Evolutionary conservation across 2,113 vertebrate genomes (phyloP).

Genomic region (Nibea albiflora): DNA sequence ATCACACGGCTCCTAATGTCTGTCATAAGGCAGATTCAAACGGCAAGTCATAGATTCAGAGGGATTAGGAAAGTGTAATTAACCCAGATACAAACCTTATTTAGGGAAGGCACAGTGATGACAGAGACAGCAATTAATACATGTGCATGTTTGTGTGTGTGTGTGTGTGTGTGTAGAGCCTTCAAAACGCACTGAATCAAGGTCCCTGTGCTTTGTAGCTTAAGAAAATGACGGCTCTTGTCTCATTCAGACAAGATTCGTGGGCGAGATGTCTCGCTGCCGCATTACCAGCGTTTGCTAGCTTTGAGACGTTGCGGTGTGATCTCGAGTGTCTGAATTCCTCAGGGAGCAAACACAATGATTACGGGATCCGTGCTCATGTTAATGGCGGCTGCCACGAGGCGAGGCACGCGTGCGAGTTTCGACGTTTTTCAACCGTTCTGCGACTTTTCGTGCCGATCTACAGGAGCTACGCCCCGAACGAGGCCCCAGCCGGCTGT

Average conservation of each 20-base stretch:
- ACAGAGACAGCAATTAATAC: slow-evolving; percentile 65
- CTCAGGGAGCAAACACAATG: slow-evolving; percentile 60
- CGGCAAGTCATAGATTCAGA: slow-evolving; percentile 14
- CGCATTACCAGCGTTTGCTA: slow-evolving; percentile 33
- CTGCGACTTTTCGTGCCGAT: slow-evolving; percentile 17
- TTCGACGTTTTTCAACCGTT: slow-evolving; percentile 43
- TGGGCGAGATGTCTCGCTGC: slow-evolving; percentile 57
- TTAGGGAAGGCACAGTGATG: slow-evolving; percentile 55
- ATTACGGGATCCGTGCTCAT: slow-evolving; percentile 57
- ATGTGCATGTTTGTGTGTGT: not conserved
- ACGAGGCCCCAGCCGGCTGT: not conserved
- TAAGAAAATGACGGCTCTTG: slow-evolving; percentile 59
- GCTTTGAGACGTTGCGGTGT: slow-evolving; percentile 54
- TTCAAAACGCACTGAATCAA: slow-evolving; percentile 51
- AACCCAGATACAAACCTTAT: slow-evolving; percentile 68
- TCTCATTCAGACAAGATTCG: slow-evolving; percentile 63
- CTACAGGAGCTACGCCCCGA: not conserved
- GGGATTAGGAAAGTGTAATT: slow-evolving; percentile 61
- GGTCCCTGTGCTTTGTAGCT: slow-evolving; percentile 56
- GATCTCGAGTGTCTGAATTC: slow-evolving; percentile 64
- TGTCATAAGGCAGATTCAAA: slow-evolving; percentile 15
- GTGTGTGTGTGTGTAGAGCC: slow-evolving; percentile 36
- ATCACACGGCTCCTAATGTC: slow-evolving; percentile 27
- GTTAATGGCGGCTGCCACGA: slow-evolving; percentile 46
- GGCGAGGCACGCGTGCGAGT: slow-evolving; percentile 26